These are phyloP conservation scores for Leucopsar rothschildi DNA, from an alignment of 2,113 vertebrate genomes.

Conservation along the genomic window DNA sequence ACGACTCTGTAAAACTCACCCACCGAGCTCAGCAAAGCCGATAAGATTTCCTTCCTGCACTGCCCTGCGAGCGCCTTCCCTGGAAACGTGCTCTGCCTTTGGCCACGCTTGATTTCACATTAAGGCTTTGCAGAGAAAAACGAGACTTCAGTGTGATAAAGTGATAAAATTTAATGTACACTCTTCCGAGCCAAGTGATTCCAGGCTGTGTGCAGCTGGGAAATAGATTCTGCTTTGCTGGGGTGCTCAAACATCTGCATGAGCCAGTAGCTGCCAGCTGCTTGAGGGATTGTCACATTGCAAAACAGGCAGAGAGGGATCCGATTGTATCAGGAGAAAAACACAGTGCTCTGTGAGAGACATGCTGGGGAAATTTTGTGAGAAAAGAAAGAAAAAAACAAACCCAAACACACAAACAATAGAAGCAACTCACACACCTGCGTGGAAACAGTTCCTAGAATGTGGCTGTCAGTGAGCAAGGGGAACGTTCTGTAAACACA, in stretches of 20 bases:
- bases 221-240: background rate
- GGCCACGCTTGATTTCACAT: background rate
- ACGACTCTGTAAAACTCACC: background rate
- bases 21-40: conserved; percentile 12
- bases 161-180: background rate
- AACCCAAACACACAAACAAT: background rate
- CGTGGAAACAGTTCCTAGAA: background rate
- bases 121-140: background rate
- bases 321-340: background rate
- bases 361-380: background rate
- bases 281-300: background rate
- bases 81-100: background rate
- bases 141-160: background rate
- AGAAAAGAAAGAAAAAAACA: background rate
- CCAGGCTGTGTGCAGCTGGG: background rate
- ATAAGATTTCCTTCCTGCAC: conserved; percentile 55
- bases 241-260: background rate
- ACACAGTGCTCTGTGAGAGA: background rate
- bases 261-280: background rate
- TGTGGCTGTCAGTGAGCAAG: background rate
- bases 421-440: background rate
- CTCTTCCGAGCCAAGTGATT: background rate
- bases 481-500: background rate
- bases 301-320: background rate
- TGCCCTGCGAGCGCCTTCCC: background rate